Evolutionary conservation across 1,140 invertebrate species (phyloP).

Genomic region (Scylla paramamosain): DNA sequence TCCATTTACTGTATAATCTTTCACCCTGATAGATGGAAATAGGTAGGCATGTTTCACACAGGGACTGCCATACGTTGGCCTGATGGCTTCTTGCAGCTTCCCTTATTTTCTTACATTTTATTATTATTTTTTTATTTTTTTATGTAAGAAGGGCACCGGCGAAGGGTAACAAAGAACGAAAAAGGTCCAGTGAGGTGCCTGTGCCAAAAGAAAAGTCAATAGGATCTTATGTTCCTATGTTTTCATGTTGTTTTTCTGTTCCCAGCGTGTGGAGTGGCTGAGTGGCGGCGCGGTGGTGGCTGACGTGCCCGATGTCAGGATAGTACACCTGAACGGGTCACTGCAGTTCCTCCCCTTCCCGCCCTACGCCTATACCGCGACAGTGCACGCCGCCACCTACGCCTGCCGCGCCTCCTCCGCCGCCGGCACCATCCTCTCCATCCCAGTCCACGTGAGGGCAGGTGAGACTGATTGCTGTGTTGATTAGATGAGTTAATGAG

Average conservation of each 20-base stretch:
- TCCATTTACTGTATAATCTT: no score
- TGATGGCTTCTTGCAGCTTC: no score
- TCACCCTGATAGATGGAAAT: no score
- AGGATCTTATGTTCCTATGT: no score
- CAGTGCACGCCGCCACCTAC: conserved; percentile 67
- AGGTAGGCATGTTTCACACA: no score
- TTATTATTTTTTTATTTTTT: no score
- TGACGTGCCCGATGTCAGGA: conserved; percentile 47
- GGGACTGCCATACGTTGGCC: no score
- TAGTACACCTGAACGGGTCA: conserved; percentile 50
- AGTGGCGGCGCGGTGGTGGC: conserved; percentile 53
- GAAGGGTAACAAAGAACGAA: no score
- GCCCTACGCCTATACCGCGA: conserved; percentile 63
- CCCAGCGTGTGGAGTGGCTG: conserved; percentile 60
- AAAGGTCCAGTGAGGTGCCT: no score
- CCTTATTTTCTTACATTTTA: no score
- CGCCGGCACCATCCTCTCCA: conserved; percentile 65
- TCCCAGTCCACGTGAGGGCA: conserved; percentile 62
- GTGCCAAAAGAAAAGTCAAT: no score
- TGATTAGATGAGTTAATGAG: not conserved
- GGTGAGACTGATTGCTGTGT: conserved; percentile 40
- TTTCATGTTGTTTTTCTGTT: not conserved
- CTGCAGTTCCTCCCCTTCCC: conserved; percentile 66
- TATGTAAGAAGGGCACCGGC: no score
- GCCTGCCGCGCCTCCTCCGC: conserved; percentile 62